phyloP scores from a whole-genome alignment of 1,140 invertebrate species.

The Anthonomus grandis region DNA sequence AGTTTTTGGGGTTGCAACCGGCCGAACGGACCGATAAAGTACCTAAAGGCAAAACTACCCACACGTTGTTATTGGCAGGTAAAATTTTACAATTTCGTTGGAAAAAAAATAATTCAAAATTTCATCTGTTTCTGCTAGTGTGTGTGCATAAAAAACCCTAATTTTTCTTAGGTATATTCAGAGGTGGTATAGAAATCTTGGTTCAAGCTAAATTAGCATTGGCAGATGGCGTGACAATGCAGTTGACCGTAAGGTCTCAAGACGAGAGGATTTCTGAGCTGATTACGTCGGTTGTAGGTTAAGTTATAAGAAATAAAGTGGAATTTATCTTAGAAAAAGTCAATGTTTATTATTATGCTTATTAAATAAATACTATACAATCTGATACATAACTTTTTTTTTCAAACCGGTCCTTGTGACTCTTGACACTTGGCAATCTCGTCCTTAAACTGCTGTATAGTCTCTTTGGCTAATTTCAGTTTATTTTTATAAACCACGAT shows the following conservation, averaged over 20 bases:
- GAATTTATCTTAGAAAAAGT: no score
- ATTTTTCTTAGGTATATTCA: slow-evolving; percentile 69
- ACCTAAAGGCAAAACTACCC: slow-evolving; percentile 76
- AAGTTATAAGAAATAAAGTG: no score
- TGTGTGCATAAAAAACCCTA: no score
- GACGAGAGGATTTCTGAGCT: slow-evolving; percentile 76
- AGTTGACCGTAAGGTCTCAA: slow-evolving; percentile 62
- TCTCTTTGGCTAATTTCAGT: slow-evolving; percentile 84
- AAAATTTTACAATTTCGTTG: no score
- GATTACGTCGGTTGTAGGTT: slow-evolving; percentile 81
- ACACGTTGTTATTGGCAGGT: slow-evolving; percentile 78
- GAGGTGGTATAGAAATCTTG: slow-evolving; percentile 86
- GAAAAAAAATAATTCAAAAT: no score
- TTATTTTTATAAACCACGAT: slow-evolving; percentile 85
- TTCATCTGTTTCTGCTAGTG: no score
- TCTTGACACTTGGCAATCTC: slow-evolving; percentile 74
- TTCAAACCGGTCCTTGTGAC: slow-evolving; percentile 32
- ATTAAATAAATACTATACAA: background rate
- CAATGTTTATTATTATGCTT: slow-evolving; percentile 8
- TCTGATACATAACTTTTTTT: background rate
- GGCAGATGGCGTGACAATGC: slow-evolving; percentile 72
- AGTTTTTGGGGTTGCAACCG: slow-evolving; percentile 85
- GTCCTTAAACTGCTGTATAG: slow-evolving; percentile 83
- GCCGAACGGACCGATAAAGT: slow-evolving; percentile 84
- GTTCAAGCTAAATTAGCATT: slow-evolving; percentile 81